Evolutionary conservation across 2,113 vertebrate species (phyloP).

Genomic region (Azemiops feae): DNA sequence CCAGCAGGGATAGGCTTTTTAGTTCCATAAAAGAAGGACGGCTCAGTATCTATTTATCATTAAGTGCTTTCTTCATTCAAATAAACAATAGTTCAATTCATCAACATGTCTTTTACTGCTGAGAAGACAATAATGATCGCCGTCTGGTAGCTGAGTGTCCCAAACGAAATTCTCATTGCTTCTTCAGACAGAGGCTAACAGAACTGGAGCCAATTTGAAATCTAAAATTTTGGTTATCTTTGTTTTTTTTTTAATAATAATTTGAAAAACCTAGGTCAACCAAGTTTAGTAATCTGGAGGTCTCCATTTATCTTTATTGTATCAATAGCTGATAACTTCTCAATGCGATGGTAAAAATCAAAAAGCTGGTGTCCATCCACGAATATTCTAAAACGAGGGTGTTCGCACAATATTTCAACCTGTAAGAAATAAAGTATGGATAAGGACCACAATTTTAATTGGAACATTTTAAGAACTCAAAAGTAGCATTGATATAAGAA

Average conservation of each 20-base stretch:
- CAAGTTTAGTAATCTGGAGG: conserved; percentile 96
- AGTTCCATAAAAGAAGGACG: conserved; percentile 56
- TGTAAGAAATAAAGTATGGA: conserved; percentile 64
- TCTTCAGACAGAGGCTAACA: conserved; percentile 50
- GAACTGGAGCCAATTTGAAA: conserved; percentile 62
- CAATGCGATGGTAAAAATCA: conserved; percentile 98
- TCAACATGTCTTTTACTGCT: conserved; percentile 66
- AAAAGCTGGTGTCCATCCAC: conserved; percentile 98
- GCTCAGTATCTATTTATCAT: conserved; percentile 64
- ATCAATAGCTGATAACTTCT: conserved; percentile 89
- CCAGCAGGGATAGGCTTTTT: conserved; percentile 65
- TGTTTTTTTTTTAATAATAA: not conserved
- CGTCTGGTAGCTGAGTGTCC: conserved; percentile 64
- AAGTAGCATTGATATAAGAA: not conserved
- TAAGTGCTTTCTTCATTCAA: conserved; percentile 61
- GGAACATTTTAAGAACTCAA: conserved; percentile 27
- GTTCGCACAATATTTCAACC: conserved; percentile 98
- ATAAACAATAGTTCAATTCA: conserved; percentile 54
- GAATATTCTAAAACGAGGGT: conserved; percentile 96
- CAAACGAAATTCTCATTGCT: conserved; percentile 54
- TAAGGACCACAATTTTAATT: not conserved
- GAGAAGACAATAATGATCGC: conserved; percentile 60
- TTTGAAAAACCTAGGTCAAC: conserved; percentile 68
- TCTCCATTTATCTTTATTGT: conserved; percentile 95
- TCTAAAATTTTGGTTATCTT: conserved; percentile 41